Evolutionary conservation across 2,113 vertebrate species (phyloP), one percentile per base, ranked within the genome.

Genomic region (Crotalus helleri): DNA sequence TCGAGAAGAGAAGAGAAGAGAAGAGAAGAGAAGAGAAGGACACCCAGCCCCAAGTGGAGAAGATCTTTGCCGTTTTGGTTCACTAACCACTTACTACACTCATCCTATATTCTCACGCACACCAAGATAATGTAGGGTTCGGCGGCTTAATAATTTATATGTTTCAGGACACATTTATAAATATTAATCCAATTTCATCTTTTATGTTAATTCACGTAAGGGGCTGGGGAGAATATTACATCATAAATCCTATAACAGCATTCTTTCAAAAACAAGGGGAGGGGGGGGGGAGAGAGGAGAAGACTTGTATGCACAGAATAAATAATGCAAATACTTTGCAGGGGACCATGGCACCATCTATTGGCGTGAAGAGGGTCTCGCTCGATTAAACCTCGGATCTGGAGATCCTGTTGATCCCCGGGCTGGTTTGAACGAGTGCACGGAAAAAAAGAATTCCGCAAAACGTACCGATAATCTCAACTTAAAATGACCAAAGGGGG

Each of bases 331-430:
- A 94, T 94, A 17, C 53, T 95, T 95, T 93, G 92, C 91, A 92
- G 95, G 93, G 87, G 91, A 94, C 59, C 33, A 92, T 8, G 95
- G 97, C 97, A 97, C 97, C 97, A 97, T 96, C 97, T 97, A 96
- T 96, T 93, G 97, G 97, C 91, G 94, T 94, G 46, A 55, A 88
- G 33, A 55, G 11, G 21, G 51, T 51, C 69, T 17, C 59, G 74
- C 85, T 64, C 55, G 17, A 9, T 59, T 8, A 2, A 81, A 29
- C 85, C 33, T 61, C 17, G 57, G 39, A 81, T 29, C 59, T 58
- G 53, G 19, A 19, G 46, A 29, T 23, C 46, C 39, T 0, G 11
- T 8, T 24, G 26, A 53, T 24, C 91, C 17, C 29, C 5, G 8
- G 15, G 23, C 46, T 17, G 19, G 1, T 12, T 26, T 59, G 6